These are phyloP conservation scores for Eurytoma adleriae DNA, from an alignment of 2,888 invertebrate species.

Conservation along the genomic window DNA sequence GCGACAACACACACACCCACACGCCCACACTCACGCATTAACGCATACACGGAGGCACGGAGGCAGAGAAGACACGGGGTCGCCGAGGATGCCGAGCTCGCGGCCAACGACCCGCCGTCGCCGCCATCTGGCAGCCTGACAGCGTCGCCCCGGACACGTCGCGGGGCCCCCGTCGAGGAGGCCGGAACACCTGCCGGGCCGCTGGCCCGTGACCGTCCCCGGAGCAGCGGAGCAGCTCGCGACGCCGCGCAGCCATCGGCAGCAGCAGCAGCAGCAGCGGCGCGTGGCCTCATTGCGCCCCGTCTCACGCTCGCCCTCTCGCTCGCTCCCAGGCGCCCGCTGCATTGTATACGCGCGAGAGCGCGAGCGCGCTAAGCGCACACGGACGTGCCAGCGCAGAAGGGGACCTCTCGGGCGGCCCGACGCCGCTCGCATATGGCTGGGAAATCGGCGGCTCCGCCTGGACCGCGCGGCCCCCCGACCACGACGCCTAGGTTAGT, in stretches of 20 bases:
- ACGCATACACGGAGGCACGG: too few species aligned
- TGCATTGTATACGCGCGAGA: background rate
- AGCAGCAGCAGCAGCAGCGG: slow-evolving; percentile 6
- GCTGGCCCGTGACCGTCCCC: slow-evolving; percentile 33
- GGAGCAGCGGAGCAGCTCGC: background rate
- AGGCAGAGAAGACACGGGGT: too few species aligned
- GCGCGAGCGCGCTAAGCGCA: background rate
- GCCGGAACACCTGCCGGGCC: slow-evolving; percentile 33
- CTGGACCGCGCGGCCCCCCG: background rate
- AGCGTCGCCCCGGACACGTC: background rate
- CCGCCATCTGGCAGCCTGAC: slow-evolving; percentile 34
- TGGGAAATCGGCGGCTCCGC: slow-evolving; percentile 6
- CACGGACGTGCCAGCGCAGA: background rate
- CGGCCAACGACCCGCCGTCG: background rate
- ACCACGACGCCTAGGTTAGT: background rate
- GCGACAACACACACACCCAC: background rate
- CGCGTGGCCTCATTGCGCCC: slow-evolving; percentile 46
- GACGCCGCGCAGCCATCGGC: background rate
- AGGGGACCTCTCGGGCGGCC: background rate
- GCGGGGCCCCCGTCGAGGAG: background rate
- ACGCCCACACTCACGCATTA: background rate
- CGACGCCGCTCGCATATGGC: slow-evolving; percentile 46
- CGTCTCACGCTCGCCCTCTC: slow-evolving; percentile 16
- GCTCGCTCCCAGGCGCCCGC: background rate
- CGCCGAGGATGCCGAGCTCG: background rate